These are phyloP conservation scores for Saccopteryx bilineata DNA, from an alignment of 2,113 vertebrate genomes.

Conservation along the genomic window DNA sequence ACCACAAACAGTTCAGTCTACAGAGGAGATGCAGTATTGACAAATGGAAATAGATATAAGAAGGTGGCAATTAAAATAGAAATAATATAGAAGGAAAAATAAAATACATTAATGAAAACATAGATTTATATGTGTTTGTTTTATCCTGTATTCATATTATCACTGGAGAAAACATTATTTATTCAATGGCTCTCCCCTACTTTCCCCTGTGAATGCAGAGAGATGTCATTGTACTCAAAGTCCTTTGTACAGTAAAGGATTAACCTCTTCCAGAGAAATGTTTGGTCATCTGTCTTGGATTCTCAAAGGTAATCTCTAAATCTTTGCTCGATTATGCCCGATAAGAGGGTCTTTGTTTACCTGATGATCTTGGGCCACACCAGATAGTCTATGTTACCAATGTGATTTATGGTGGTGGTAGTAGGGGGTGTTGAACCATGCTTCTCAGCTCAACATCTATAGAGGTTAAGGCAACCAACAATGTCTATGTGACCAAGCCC, in stretches of 20 bases:
- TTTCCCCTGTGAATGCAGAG: background rate
- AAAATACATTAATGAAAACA: background rate
- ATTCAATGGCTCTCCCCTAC: background rate
- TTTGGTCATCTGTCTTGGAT: background rate
- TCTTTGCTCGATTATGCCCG: background rate
- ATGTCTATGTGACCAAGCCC: background rate
- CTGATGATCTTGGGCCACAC: fast-evolving
- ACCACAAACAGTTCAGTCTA: background rate
- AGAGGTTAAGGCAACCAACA: background rate
- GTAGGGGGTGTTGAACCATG: too few species aligned
- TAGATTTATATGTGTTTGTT: background rate
- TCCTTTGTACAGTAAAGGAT: background rate
- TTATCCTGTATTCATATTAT: background rate
- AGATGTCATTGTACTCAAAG: background rate
- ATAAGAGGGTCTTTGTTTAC: background rate
- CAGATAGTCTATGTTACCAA: background rate
- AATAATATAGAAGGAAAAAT: background rate
- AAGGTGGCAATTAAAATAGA: background rate
- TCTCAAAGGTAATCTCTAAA: background rate
- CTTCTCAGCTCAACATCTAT: background rate
- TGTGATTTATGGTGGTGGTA: background rate
- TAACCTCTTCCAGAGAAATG: background rate
- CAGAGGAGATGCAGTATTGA: background rate
- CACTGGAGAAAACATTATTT: background rate
- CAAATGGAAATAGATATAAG: background rate